Evolutionary conservation across 2,113 vertebrate species (phyloP).

Genomic region (Neotragus moschatus): DNA sequence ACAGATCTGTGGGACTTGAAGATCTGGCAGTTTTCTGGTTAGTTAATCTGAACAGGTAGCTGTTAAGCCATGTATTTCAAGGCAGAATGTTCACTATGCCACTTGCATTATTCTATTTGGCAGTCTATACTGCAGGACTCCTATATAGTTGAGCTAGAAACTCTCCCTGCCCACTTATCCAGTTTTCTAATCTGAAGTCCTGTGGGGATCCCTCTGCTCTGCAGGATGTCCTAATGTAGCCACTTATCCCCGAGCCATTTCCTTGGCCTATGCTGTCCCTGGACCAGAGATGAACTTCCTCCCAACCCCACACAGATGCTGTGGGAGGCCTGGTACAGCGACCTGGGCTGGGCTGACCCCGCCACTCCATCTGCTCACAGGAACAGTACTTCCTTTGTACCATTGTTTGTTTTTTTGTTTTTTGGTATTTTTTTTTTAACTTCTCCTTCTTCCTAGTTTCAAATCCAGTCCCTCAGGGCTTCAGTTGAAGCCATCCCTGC

Average conservation of each 20-base stretch:
- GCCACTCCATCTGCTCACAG: background rate
- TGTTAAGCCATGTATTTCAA: background rate
- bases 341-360: background rate
- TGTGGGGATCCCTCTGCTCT: background rate
- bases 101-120: background rate
- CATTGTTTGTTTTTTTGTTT: background rate
- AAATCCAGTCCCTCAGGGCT: background rate
- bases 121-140: background rate
- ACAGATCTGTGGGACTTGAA: background rate
- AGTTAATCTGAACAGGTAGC: background rate
- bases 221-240: background rate
- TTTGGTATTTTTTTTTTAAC: background rate
- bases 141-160: background rate
- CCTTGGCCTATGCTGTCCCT: background rate
- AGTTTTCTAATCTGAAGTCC: background rate
- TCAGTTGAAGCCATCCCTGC: background rate
- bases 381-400: constrained; percentile 51
- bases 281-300: background rate
- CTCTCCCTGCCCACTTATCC: background rate
- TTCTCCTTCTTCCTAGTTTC: background rate
- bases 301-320: background rate
- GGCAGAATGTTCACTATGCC: background rate
- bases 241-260: background rate
- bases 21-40: background rate
- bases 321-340: background rate